Base-by-base conservation (phyloP, 2,888 invertebrate species). In the Scaptomyza reducta region DNA sequence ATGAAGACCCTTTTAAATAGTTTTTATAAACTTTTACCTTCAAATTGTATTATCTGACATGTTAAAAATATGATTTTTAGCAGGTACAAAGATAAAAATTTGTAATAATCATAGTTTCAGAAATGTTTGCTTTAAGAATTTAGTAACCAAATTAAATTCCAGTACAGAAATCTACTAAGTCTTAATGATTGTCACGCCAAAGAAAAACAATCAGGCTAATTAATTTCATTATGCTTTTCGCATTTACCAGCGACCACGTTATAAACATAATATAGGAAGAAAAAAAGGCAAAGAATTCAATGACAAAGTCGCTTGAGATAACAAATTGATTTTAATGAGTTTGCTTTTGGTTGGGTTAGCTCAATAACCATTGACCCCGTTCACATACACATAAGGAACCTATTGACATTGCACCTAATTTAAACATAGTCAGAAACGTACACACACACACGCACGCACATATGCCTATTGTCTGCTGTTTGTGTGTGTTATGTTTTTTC, bases 321-420 rank as follows among this genome's bases (percentile, higher is more conserved):
- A 46, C 49, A 45, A 53, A 51, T 62, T 49, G 46, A 47, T 62
- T 60, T 59, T 74, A 54, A 71, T 74, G 72, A 71, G 72, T 74
- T 71, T 63, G 76, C 71, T 41, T 40, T 66, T 66, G 51, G 56
- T 40, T 68, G 54, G 69, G 54, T 57, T 55, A 51, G 56, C 33
- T 44, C 68, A 58, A 68, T 68, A 63, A 63, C 67, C 59, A 60
- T 66, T 66, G 74, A 74, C 66, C 74, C 74, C 62, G 35, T 29
- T 47, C 54, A 57, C 60, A 59, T 61, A 66, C 29, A 10, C 29
- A 29, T 29, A 9, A 10, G 59, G 50, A 77, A 77, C 45, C 66
- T 78, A 77, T 70, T 78, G 83, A 70, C 58, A 65, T 80, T 73
- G 78, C 69, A 66, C 58, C 73, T 76, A 87, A 83, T 77, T 83